Conservation (phyloP, 1,140 invertebrate species). For the Penaeus indicus region DNA sequence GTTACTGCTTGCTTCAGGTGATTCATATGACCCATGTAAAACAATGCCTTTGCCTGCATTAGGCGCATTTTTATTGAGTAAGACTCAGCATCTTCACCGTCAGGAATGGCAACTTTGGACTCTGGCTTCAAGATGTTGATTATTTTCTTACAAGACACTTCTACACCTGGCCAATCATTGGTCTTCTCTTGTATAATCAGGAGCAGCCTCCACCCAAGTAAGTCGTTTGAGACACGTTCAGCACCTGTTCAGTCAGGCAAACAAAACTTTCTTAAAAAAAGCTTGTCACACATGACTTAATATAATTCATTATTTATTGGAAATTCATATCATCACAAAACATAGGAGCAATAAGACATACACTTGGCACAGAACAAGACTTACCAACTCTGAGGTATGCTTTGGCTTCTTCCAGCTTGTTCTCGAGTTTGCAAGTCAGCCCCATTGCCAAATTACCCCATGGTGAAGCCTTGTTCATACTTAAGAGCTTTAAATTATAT, state of each 20-base stretch:
- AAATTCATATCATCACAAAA: too few relatives aligned
- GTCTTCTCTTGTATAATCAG: conserved; percentile 30
- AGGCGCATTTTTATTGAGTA: conserved; percentile 35
- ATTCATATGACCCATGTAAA: conserved; percentile 61
- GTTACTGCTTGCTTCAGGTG: conserved; percentile 47
- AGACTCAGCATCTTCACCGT: conserved; percentile 17
- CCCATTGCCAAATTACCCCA: conserved; percentile 52
- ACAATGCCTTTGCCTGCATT: conserved; percentile 52
- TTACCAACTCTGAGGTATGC: conserved; percentile 47
- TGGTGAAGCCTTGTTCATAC: conserved; percentile 33
- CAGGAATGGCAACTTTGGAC: conserved; percentile 33
- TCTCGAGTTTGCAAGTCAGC: background rate
- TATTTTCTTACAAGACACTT: conserved; percentile 48
- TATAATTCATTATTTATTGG: too few relatives aligned
- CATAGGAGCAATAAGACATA: too few relatives aligned
- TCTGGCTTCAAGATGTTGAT: conserved; percentile 33
- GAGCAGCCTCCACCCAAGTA: conserved; percentile 49
- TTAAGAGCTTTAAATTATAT: conserved; percentile 28
- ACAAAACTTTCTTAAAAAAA: background rate
- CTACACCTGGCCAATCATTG: conserved; percentile 59
- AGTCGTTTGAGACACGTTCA: conserved; percentile 32
- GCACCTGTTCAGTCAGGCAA: conserved; percentile 20
- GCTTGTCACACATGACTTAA: too few relatives aligned
- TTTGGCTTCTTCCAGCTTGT: conserved; percentile 16
- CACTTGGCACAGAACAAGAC: background rate